Evolutionary conservation across 2,888 invertebrate species (phyloP).

Genomic region (Drosophila kanekoi): DNA sequence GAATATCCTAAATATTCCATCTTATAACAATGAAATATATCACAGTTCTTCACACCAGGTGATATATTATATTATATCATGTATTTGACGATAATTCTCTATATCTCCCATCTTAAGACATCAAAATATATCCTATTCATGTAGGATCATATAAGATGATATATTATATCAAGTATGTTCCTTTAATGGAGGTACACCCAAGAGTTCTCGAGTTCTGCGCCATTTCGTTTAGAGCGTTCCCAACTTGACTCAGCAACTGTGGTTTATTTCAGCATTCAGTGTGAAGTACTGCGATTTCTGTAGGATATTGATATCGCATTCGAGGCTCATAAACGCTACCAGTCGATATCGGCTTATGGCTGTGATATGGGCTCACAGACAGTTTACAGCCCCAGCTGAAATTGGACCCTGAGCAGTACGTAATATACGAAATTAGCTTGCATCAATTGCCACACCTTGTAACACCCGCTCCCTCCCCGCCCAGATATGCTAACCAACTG

Average conservation of each 20-base stretch:
- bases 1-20: no score
- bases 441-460: background rate
- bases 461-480: background rate
- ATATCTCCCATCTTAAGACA: no score
- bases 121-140: no score
- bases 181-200: no score
- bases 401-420: slow-evolving; percentile 14
- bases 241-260: background rate
- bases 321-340: slow-evolving; percentile 68
- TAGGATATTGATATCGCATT: slow-evolving; percentile 43
- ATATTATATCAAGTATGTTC: no score
- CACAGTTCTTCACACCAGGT: no score
- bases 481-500: slow-evolving; percentile 4
- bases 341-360: slow-evolving; percentile 66
- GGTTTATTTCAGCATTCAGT: slow-evolving; percentile 16
- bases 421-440: slow-evolving; percentile 27
- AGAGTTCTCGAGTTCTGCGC: no score
- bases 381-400: slow-evolving; percentile 18
- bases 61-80: no score
- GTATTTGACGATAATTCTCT: no score
- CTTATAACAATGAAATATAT: no score
- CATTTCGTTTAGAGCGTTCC: background rate
- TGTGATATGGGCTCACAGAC: slow-evolving; percentile 49
- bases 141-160: no score
- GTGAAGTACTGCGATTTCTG: slow-evolving; percentile 67